Base-by-base conservation (phyloP, 2,888 invertebrate genomes). In the Caenorhabditis drosophilae region DNA sequence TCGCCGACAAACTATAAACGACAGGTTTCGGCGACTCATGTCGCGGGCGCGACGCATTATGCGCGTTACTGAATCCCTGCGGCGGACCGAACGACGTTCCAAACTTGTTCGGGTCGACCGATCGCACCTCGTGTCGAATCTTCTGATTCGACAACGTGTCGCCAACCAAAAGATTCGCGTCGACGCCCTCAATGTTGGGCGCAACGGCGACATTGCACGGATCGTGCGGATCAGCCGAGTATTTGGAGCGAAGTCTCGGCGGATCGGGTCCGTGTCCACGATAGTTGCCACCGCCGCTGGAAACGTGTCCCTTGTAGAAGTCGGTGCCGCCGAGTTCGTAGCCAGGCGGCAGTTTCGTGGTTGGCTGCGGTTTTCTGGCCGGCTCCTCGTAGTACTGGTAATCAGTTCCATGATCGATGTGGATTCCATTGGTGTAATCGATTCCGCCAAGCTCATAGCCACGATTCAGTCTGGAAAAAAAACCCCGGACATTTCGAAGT, bases 71-170 rank as follows among this genome's bases (percentile, higher is more conserved):
- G 68, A 78, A 79, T 12, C 81, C 80, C 9, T 63, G 61, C 11
- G 80, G 63, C 22, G 79, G 79, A 9, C 73, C 74, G 52, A 73
- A 81, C 1, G 74, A 67, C 0, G 78, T 76, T 25, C 78, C 77
- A 50, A 78, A 76, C 26, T 73, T 67, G 18, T 55, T 55, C 45
- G 73, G 77, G 31, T 80, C 76, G 34, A 60, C 58, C 47, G 62
- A 59, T 11, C 70, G 73, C 4, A 66, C 63, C 34, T 73, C 78
- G 35, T 67, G 62, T 2, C 61, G 54, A 44, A 75, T 60, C 40
- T 77, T 75, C 53, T 78, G 79, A 53, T 82, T 82, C 18, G 81
- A 79, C 12, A 82, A 53, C 4, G 80, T 80, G 62, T 76, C 76
- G 22, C 76, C 76, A 16, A 76, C 71, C 15, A 75, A 67, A 4